These are phyloP conservation scores for Himalopsyche japonica DNA, from an alignment of 2,888 invertebrate species.

Conservation along the genomic window DNA sequence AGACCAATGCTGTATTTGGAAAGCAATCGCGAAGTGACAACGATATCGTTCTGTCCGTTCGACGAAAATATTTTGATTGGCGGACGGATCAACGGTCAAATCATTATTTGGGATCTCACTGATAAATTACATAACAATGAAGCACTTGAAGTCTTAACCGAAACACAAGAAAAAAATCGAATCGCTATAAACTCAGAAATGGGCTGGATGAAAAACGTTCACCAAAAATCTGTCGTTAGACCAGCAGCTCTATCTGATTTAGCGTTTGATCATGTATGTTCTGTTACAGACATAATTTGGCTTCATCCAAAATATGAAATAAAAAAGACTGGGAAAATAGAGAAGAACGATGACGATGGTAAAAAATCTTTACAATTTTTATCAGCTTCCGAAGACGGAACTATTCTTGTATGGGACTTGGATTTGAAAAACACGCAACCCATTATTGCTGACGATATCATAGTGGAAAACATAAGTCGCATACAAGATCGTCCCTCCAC, in stretches of 20 bases:
- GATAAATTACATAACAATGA: conserved; percentile 67
- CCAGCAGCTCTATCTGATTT: conserved; percentile 66
- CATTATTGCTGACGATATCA: conserved; percentile 46
- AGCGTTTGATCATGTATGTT: conserved; percentile 63
- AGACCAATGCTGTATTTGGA: conserved; percentile 71
- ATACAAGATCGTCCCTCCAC: conserved; percentile 61
- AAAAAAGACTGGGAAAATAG: conserved; percentile 63
- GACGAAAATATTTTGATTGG: conserved; percentile 71
- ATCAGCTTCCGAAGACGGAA: conserved; percentile 69
- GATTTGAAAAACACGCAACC: conserved; percentile 46
- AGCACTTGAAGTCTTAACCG: conserved; percentile 62
- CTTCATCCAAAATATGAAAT: conserved; percentile 64
- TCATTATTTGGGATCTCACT: conserved; percentile 71
- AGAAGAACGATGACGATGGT: conserved; percentile 48
- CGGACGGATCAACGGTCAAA: conserved; percentile 73
- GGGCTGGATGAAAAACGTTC: conserved; percentile 70
- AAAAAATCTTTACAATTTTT: conserved; percentile 63
- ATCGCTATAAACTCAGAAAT: conserved; percentile 64
- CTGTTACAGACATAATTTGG: conserved; percentile 72
- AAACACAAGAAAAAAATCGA: conserved; percentile 66
- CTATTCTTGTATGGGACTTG: conserved; percentile 71
- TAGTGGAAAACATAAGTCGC: conserved; percentile 54
- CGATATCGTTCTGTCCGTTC: conserved; percentile 69
- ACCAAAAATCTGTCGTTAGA: conserved; percentile 61
- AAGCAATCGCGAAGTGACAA: conserved; percentile 67